Evolutionary conservation across 2,113 vertebrate species (phyloP).

Genomic region (Misgurnus mizolepis): DNA sequence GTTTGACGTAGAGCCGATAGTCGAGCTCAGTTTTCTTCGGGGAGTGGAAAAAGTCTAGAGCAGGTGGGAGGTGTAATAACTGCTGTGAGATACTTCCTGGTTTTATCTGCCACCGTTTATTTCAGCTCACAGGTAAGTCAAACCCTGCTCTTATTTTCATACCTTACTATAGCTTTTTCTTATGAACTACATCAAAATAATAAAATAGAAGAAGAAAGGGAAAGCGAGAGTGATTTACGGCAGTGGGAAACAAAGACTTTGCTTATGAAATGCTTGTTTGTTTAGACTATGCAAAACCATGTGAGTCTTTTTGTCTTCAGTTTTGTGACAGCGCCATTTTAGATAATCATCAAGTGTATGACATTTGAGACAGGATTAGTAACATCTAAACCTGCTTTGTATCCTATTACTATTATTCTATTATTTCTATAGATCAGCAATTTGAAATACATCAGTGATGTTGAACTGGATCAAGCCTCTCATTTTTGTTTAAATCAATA

Average conservation of each 20-base stretch:
- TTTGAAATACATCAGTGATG: too few relatives aligned
- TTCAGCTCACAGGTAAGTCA: conserved; percentile 17
- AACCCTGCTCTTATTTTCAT: not conserved
- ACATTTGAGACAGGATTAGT: not conserved
- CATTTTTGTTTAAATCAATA: too few relatives aligned
- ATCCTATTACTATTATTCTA: not conserved
- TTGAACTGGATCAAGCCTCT: too few relatives aligned
- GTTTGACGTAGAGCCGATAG: conserved; percentile 44
- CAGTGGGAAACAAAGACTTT: too few relatives aligned
- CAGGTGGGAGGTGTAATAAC: conserved; percentile 32
- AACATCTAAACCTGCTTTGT: not conserved
- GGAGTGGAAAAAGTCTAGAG: conserved; percentile 51
- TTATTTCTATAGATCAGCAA: too few relatives aligned
- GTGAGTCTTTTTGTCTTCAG: conserved; percentile 2
- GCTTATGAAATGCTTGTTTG: conserved; percentile 37
- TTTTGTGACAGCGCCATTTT: conserved; percentile 33
- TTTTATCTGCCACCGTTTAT: conserved; percentile 34
- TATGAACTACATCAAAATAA: not conserved
- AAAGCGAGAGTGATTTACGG: not conserved
- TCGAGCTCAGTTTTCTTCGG: conserved; percentile 39
- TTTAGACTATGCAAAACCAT: conserved; percentile 48
- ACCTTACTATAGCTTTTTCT: not conserved
- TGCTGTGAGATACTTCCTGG: conserved; percentile 38
- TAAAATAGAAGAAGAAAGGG: not conserved
- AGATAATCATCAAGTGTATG: not conserved